These are phyloP conservation scores for Homalodisca vitripennis DNA, from an alignment of 1,140 invertebrate species.

Conservation along the genomic window DNA sequence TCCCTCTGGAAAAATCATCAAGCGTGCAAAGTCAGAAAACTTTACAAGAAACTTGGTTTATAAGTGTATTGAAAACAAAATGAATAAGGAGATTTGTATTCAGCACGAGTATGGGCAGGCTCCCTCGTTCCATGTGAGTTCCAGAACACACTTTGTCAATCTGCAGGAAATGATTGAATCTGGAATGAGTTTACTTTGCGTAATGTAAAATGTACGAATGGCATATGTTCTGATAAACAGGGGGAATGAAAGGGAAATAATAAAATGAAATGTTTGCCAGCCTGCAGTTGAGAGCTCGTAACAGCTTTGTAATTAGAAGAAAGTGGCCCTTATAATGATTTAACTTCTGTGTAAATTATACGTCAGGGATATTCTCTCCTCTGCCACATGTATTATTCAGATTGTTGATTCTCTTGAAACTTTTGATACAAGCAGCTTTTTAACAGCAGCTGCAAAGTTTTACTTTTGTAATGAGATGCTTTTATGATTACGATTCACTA, in stretches of 20 bases:
- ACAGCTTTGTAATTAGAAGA: constrained; percentile 19
- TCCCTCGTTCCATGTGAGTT: neutral
- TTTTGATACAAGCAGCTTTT: too few species aligned
- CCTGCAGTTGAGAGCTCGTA: neutral
- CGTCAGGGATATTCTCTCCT: constrained; percentile 2
- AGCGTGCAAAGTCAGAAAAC: too few species aligned
- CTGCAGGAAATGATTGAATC: constrained; percentile 14
- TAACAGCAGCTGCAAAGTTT: too few species aligned
- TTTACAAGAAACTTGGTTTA: too few species aligned
- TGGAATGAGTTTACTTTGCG: constrained; percentile 17
- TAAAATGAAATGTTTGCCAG: constrained; percentile 21
- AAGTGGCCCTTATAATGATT: constrained; percentile 24
- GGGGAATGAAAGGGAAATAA: constrained; percentile 19
- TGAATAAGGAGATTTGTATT: constrained; percentile 20
- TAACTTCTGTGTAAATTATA: constrained; percentile 11
- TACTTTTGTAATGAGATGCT: too few species aligned
- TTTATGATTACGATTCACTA: too few species aligned
- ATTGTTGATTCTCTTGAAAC: neutral
- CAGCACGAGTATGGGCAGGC: neutral
- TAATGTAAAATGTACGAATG: constrained; percentile 20
- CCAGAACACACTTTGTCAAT: constrained; percentile 16
- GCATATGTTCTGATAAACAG: constrained; percentile 14
- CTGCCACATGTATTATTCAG: neutral
- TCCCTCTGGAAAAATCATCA: too few species aligned
- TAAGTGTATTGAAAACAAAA: too few species aligned